Percentiles rank a stretch among this genome's conserved stretches.
These are phyloP conservation scores for Megalonaias nervosa DNA, from an alignment of 1,140 invertebrate genomes.

Conservation along the genomic window DNA sequence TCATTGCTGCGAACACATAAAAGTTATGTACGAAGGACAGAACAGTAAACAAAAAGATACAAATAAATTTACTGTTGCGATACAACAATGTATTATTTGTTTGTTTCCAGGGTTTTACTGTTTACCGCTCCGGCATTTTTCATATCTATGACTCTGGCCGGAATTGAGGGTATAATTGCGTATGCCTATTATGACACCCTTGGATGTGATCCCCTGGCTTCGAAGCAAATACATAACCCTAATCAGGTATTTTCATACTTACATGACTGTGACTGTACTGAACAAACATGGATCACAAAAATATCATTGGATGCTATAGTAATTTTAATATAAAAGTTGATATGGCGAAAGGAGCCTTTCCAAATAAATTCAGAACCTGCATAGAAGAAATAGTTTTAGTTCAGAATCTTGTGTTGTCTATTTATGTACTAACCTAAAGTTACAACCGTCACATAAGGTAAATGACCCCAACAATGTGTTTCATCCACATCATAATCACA, in stretches of 20 bases:
- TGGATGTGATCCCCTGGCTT: constrained; percentile 67
- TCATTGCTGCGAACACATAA: too few relatives aligned
- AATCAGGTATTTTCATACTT: constrained; percentile 73
- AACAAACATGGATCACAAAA: too few relatives aligned
- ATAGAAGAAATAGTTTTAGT: background rate
- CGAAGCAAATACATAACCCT: constrained; percentile 57
- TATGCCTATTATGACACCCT: constrained; percentile 60
- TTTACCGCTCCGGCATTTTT: constrained; percentile 61
- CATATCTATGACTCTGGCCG: constrained; percentile 43
- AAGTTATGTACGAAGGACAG: too few relatives aligned
- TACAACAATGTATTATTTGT: background rate
- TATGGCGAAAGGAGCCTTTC: background rate
- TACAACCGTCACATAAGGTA: too few relatives aligned
- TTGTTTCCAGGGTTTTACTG: constrained; percentile 44
- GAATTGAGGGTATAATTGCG: constrained; percentile 78
- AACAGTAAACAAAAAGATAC: background rate
- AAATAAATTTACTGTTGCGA: background rate
- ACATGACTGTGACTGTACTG: too few relatives aligned
- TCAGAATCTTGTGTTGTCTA: background rate
- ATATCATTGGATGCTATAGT: too few relatives aligned
- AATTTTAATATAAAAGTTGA: too few relatives aligned
- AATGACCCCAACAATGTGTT: too few relatives aligned
- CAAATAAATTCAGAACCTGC: background rate
- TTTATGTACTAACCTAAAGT: background rate
- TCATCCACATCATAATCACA: too few relatives aligned